A percentile compares a stretch with the other conserved stretches of the same genome.
Evolutionary conservation across 2,888 invertebrate species (phyloP).

Genomic region (Augiades crinisus): DNA sequence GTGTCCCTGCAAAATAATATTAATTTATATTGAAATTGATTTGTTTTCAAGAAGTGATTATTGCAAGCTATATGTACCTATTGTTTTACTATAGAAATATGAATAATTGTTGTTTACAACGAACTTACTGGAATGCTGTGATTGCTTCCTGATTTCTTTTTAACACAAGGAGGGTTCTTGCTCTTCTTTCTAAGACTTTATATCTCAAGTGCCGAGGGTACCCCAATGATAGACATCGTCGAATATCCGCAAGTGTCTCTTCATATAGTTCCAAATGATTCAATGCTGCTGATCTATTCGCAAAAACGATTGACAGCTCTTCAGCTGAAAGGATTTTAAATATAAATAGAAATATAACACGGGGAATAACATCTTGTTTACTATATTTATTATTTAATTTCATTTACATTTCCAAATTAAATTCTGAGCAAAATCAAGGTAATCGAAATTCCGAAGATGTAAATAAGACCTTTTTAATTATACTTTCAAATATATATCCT

Average conservation of each 20-base stretch:
- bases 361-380: too few relatives aligned
- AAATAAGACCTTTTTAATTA: too few relatives aligned
- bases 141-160: conserved; percentile 85
- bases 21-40: neutral
- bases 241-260: conserved; percentile 86
- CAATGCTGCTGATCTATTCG: conserved; percentile 91
- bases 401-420: too few relatives aligned
- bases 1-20: conserved; percentile 73
- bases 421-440: too few relatives aligned
- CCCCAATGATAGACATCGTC: conserved; percentile 82
- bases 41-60: neutral
- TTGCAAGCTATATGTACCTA: neutral
- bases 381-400: too few relatives aligned
- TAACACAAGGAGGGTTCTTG: conserved; percentile 85
- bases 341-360: neutral
- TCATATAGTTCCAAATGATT: conserved; percentile 87
- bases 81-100: neutral
- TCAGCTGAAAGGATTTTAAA: conserved; percentile 55
- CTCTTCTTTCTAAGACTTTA: conserved; percentile 88
- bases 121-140: conserved; percentile 80
- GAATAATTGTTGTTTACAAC: too few relatives aligned
- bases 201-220: conserved; percentile 88
- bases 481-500: too few relatives aligned
- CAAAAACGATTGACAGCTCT: conserved; percentile 86
- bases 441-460: too few relatives aligned